Percentiles rank a stretch among this genome's conserved stretches.
These are phyloP conservation scores for Dendrocincla tyrannina DNA, from an alignment of 2,797 vertebrate genomes.

Conservation along the genomic window DNA sequence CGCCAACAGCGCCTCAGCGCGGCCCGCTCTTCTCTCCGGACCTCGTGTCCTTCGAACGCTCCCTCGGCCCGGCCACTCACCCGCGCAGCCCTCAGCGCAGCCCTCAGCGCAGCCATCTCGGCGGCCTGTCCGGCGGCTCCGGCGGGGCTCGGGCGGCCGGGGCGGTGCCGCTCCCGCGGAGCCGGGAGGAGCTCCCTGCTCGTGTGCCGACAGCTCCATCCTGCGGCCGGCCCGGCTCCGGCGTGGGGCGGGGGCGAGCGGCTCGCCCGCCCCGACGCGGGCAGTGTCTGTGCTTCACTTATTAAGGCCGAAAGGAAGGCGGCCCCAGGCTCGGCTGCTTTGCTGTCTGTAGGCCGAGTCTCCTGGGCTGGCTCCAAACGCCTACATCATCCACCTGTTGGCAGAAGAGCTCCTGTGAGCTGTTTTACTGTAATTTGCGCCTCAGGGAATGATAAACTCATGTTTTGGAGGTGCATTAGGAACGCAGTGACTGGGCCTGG, in stretches of 20 bases:
- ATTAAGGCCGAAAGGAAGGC: too few relatives aligned
- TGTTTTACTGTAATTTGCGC: background rate
- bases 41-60: background rate
- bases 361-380: background rate
- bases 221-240: too few relatives aligned
- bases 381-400: background rate
- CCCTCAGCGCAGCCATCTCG: background rate
- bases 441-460: background rate
- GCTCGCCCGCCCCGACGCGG: rapidly evolving
- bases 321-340: rapidly evolving
- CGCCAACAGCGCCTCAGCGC: background rate
- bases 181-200: background rate
- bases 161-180: background rate
- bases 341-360: background rate
- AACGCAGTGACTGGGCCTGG: background rate
- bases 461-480: background rate
- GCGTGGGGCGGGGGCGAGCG: background rate
- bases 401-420: background rate
- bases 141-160: background rate
- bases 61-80: background rate
- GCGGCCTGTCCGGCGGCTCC: too few relatives aligned
- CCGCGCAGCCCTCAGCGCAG: background rate
- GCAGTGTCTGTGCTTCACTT: too few relatives aligned
- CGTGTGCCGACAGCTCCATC: too few relatives aligned
- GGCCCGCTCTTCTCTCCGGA: background rate